A percentile compares a stretch with the other conserved stretches of the same genome.
Conservation (phyloP, 2,888 invertebrate genomes). For the Cryptus viduatorius region DNA sequence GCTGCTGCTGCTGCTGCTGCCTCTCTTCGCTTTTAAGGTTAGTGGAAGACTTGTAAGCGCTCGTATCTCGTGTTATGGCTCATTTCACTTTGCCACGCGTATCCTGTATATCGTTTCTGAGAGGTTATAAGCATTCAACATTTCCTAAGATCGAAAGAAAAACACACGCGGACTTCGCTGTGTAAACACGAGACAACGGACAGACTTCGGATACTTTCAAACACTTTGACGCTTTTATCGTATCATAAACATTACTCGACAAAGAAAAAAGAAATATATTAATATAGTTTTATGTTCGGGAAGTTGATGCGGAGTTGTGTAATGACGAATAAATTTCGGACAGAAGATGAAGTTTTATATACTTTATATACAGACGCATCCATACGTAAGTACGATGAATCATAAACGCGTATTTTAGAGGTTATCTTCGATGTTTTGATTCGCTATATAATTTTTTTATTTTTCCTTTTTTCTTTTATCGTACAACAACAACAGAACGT, state of each 20-base stretch:
- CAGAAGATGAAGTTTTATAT: conserved; percentile 4
- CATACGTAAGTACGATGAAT: conserved; percentile 9
- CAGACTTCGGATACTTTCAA: neutral
- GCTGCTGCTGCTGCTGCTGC: neutral
- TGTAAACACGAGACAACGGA: neutral
- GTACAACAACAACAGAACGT: no score
- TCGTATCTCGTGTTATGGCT: neutral
- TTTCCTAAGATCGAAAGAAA: neutral
- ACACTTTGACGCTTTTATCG: conserved; percentile 31
- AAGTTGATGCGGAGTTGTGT: neutral
- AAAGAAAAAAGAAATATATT: conserved; percentile 28
- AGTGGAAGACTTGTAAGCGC: neutral
- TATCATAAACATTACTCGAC: conserved; percentile 18
- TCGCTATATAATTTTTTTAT: conserved; percentile 9
- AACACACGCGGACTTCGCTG: neutral
- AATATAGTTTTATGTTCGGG: conserved; percentile 10
- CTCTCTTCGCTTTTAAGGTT: neutral
- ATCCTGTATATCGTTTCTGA: neutral
- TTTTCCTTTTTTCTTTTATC: neutral
- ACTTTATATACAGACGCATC: neutral
- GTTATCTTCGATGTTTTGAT: neutral
- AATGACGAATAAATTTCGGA: neutral
- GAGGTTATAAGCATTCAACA: neutral
- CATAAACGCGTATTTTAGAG: neutral
- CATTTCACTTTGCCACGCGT: neutral